Evolutionary conservation across 2,888 invertebrate genomes (phyloP).

Genomic region (Drosophila mulleri): DNA sequence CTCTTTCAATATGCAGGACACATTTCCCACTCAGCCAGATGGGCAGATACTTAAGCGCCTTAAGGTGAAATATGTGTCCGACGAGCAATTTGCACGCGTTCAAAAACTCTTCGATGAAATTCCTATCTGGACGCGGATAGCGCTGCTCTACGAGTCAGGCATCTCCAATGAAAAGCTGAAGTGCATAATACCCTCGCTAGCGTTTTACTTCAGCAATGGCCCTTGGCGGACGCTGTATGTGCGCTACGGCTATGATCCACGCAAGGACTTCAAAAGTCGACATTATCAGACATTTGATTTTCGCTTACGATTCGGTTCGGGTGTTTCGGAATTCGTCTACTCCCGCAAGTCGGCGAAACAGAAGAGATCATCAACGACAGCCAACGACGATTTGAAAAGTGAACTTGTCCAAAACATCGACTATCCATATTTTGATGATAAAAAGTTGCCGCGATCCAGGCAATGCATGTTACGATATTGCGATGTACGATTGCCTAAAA

Average conservation of each 20-base stretch:
- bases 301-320: constrained; percentile 85
- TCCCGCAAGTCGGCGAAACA: constrained; percentile 72
- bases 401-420: constrained; percentile 81
- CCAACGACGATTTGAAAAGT: constrained; percentile 71
- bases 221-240: constrained; percentile 98
- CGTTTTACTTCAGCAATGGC: constrained; percentile 94
- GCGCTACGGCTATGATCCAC: constrained; percentile 95
- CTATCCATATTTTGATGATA: constrained; percentile 88
- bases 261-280: constrained; percentile 91
- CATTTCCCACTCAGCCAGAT: constrained; percentile 88
- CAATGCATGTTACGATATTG: constrained; percentile 97
- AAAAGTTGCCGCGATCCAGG: constrained; percentile 91
- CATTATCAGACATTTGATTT: constrained; percentile 96
- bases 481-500: constrained; percentile 92
- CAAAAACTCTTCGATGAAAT: constrained; percentile 91
- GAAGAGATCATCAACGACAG: constrained; percentile 43
- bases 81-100: constrained; percentile 86
- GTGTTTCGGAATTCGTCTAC: constrained; percentile 82
- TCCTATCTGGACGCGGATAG: constrained; percentile 95
- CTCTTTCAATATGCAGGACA: constrained; percentile 87
- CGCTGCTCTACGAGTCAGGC: constrained; percentile 89
- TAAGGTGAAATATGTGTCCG: constrained; percentile 85
- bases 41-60: constrained; percentile 87
- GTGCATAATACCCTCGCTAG: constrained; percentile 92
- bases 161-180: constrained; percentile 88